A percentile compares a stretch with the other conserved stretches of the same genome.
These are phyloP conservation scores for Coecobrya sp. DNA, from an alignment of 2,888 invertebrate genomes.

Conservation along the genomic window DNA sequence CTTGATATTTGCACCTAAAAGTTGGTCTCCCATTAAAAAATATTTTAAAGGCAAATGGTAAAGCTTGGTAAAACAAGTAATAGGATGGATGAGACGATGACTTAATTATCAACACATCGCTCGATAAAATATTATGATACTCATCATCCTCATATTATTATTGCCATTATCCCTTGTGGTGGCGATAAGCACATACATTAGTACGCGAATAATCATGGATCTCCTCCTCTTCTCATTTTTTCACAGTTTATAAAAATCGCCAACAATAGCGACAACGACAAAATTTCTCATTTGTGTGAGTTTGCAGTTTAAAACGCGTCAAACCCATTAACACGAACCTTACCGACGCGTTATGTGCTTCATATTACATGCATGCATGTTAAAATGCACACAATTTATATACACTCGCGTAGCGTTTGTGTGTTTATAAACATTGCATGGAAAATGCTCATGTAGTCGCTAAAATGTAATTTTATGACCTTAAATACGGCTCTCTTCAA, in stretches of 20 bases:
- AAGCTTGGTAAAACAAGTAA: constrained; percentile 24
- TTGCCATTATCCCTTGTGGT: constrained; percentile 50
- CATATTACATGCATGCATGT: constrained; percentile 34
- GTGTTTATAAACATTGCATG: constrained; percentile 73
- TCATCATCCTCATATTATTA: constrained; percentile 66
- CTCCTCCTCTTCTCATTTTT: constrained; percentile 59
- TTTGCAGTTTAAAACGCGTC: constrained; percentile 60
- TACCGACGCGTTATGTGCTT: constrained; percentile 65
- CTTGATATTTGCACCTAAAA: constrained; percentile 35
- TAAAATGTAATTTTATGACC: constrained; percentile 80
- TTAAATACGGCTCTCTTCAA: constrained; percentile 63
- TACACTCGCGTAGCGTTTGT: constrained; percentile 1
- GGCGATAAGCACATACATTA: constrained; percentile 79
- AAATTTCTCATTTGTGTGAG: constrained; percentile 77
- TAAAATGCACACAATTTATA: constrained; percentile 8
- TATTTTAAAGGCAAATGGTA: constrained; percentile 34
- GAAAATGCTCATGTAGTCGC: constrained; percentile 81
- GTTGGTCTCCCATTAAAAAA: constrained; percentile 6
- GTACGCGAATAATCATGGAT: constrained; percentile 73
- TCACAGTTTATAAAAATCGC: constrained; percentile 72
- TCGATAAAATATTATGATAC: constrained; percentile 71
- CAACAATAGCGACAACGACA: constrained; percentile 78
- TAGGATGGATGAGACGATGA: constrained; percentile 79
- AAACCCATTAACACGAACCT: constrained; percentile 77
- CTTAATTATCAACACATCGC: constrained; percentile 75